Evolutionary conservation across 2,888 invertebrate species (phyloP), one percentile per base, ranked within the genome.

Genomic region (Megaustenia siamemsis): DNA sequence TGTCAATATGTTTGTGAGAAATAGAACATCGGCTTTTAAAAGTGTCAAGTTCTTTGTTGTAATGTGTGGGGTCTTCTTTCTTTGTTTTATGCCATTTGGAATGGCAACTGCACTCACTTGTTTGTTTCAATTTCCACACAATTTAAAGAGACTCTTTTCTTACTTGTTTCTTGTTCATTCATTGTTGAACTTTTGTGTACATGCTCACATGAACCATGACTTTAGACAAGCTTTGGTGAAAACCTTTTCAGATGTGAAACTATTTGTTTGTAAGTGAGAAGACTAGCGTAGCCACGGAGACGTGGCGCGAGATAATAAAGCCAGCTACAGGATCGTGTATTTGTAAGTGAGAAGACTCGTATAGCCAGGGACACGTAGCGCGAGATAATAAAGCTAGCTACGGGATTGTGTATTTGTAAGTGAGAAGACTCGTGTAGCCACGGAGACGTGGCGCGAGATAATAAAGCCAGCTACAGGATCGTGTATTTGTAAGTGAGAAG

Each of bases 11-110:
- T 15, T 40, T 2, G n/a, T 2, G 24, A 77, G 35, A 10, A 56
- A 35, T 6, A n/a, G 24, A 38, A 60, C 38, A 40, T 56, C 60
- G 5, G 35, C 38, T 0, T 8, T 38, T 35, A 77, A 56, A 77
- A 77, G 76, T 77, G 76, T 77, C 6, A 56, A 77, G 12, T 77
- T 77, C 40, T 77, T 77, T n/a, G 56, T 40, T n/a, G 8, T 56
- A 10, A n/a, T 56, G 40, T 77, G 21, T 60, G 76, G 56, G 1
- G 10, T 60, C 0, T 77, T 53, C 60, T 56, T 60, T 45, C 1
- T 38, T 1, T 56, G 56, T 24, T 40, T 40, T 5, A 24, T 4
- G 10, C 38, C 40, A 1, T 6, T 38, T 0, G 38, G 3, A 1
- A n/a, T 56, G 12, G 21, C 60, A 0, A n/a, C 18, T 38, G n/a